These are phyloP conservation scores for Calameuta idolon DNA, from an alignment of 2,888 invertebrate species.

Conservation along the genomic window DNA sequence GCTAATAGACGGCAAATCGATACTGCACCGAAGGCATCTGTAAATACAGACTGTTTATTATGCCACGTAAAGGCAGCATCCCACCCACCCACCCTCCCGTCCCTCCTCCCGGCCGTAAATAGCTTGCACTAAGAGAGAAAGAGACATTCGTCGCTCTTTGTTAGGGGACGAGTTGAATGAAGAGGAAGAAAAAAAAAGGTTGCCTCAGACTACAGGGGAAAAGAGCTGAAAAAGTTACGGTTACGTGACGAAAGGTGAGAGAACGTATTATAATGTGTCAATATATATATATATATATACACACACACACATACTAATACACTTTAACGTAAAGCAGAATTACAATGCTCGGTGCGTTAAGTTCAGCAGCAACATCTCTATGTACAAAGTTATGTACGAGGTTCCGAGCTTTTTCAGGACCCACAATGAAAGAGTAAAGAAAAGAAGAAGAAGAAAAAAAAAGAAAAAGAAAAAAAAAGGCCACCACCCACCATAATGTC, in stretches of 20 bases:
- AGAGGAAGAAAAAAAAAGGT: not conserved
- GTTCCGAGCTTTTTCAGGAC: not conserved
- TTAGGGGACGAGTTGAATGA: not conserved
- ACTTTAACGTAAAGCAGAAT: not conserved
- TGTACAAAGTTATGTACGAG: not conserved
- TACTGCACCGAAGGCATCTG: conserved; percentile 24
- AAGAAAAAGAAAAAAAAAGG: not conserved
- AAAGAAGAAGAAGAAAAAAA: not conserved
- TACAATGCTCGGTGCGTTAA: not conserved
- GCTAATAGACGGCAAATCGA: conserved; percentile 8
- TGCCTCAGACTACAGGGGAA: not conserved
- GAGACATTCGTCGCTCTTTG: not conserved
- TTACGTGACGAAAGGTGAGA: not conserved
- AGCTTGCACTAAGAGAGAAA: not conserved
- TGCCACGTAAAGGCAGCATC: conserved; percentile 15
- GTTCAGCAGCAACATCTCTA: not conserved
- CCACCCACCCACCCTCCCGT: not conserved
- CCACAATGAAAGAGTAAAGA: not conserved
- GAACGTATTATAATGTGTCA: not conserved
- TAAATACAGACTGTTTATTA: conserved; percentile 35
- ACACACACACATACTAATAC: no score
- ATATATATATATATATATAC: not conserved
- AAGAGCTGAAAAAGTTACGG: not conserved
- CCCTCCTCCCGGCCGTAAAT: no score
- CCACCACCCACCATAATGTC: not conserved